Percentiles rank a stretch among this genome's conserved stretches.
Evolutionary conservation across 1,140 invertebrate species (phyloP).

Genomic region (Caenorhabditis inopinata): DNA sequence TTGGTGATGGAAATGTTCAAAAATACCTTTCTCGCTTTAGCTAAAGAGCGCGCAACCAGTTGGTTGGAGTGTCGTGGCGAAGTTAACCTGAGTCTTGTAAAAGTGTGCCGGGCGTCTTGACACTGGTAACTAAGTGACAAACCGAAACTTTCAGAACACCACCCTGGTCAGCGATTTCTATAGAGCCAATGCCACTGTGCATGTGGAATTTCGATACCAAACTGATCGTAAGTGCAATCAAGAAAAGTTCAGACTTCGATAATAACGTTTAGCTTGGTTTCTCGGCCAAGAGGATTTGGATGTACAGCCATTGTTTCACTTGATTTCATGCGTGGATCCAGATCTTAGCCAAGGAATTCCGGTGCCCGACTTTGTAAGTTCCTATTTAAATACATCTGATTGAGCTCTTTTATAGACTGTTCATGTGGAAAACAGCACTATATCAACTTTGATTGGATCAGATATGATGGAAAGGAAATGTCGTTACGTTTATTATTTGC

Average conservation of each 20-base stretch:
- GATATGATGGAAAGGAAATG: conserved; percentile 62
- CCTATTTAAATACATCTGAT: no score
- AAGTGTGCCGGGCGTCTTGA: no score
- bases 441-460: conserved; percentile 48
- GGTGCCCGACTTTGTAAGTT: conserved; percentile 58
- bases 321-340: conserved; percentile 52
- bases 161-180: conserved; percentile 13
- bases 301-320: conserved; percentile 57
- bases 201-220: background rate
- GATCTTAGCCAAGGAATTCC: conserved; percentile 55
- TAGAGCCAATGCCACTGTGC: background rate
- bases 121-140: no score
- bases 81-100: no score
- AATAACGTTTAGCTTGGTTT: conserved; percentile 61
- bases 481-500: conserved; percentile 53
- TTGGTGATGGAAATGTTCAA: no score
- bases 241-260: no score
- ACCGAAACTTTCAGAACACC: background rate
- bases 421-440: conserved; percentile 46
- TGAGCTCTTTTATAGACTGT: background rate
- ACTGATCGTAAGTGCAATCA: conserved; percentile 27
- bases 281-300: conserved; percentile 52
- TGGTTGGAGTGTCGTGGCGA: no score
- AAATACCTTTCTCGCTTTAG: no score
- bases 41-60: no score